Base-by-base conservation (phyloP, 2,113 vertebrate genomes). In the Crotalus tigris region DNA sequence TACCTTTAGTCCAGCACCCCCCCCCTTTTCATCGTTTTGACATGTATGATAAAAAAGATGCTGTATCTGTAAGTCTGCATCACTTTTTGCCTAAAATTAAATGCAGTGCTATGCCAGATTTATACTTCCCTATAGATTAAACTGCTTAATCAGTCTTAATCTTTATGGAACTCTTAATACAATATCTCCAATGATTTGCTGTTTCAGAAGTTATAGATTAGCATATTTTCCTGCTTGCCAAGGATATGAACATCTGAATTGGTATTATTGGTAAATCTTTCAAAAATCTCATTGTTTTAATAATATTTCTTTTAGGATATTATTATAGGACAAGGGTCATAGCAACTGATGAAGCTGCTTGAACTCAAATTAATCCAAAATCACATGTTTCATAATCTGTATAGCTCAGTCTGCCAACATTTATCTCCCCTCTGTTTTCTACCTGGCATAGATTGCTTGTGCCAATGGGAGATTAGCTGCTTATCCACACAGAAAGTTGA, bases 291-390 rank as follows among this genome's bases (percentile, higher is more conserved):
- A 87, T 51, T 89, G 87, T 93, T 86, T 94, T 94, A 93, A 55
- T 95, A 91, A 90, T 95, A 95, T 94, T 93, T 92, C 92, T 96
- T 91, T 87, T 90, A 93, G 55, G 91, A 94, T 81, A 81, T 81
- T 44, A 44, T 81, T 44, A 44, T 23, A 81, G 17, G 92, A 53
- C 90, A 95, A 94, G 97, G 97, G 96, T 51, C 94, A 1, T 96
- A 97, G 96, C 96, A 97, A 97, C 97, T 95, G 95, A 96, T 91
- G 94, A 95, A 97, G 95, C 95, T 93, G 92, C 95, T 93, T 95
- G 93, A 95, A 96, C 96, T 95, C 10, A 4, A 55, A 90, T 91
- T 95, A 92, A 96, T 96, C 95, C 91, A 91, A 95, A 97, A 96
- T 95, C 93, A 94, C 61, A 54, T 21, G 53, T 96, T 96, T 95